These are phyloP conservation scores for Caenorhabditis panamensis DNA, from an alignment of 2,888 invertebrate species.

Conservation along the genomic window DNA sequence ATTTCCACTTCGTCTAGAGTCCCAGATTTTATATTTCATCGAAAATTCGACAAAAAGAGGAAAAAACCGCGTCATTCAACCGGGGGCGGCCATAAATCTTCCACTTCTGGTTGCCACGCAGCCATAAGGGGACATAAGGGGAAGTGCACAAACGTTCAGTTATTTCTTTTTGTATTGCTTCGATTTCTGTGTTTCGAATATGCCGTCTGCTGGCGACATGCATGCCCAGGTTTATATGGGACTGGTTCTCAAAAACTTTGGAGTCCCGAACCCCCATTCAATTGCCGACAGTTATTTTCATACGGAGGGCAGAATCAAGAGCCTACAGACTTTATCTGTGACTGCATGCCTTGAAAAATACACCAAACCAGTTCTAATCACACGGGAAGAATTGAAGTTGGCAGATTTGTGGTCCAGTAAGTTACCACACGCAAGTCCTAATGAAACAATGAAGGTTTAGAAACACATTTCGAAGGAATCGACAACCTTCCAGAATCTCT, in stretches of 20 bases:
- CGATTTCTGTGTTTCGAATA: background rate
- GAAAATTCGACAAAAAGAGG: background rate
- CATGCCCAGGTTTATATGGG: background rate
- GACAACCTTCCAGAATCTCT: background rate
- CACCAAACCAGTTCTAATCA: background rate
- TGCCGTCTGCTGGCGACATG: background rate
- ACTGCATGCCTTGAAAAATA: background rate
- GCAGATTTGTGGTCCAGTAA: background rate
- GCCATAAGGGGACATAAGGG: background rate
- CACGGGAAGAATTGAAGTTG: background rate
- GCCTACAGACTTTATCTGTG: background rate
- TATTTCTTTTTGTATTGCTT: background rate
- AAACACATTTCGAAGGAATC: background rate
- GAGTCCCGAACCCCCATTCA: no score
- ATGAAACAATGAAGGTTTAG: no score
- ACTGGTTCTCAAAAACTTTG: background rate
- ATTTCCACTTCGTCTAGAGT: background rate
- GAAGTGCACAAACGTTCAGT: background rate
- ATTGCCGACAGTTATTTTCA: background rate
- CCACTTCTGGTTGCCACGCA: background rate
- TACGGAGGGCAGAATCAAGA: background rate
- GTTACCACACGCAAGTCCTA: no score
- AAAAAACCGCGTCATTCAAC: background rate
- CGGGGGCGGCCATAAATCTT: constrained; percentile 1
- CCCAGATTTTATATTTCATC: background rate